phyloP scores from a whole-genome alignment of 2,113 vertebrate genomes.

The Aythya baeri region DNA sequence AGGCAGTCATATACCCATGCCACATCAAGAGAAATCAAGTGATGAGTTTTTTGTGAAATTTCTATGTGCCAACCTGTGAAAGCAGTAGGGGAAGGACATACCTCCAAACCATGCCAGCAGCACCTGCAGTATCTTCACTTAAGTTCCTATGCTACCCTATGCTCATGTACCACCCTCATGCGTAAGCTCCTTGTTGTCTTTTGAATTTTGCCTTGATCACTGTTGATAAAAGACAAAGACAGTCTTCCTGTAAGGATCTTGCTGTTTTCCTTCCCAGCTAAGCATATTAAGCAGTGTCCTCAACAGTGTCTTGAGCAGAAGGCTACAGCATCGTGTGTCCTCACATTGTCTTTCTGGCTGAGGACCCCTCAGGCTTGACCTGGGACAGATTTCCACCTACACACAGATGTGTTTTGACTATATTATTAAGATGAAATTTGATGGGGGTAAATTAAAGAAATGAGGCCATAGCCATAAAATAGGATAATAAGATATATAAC shows the following conservation, averaged over 20 bases:
- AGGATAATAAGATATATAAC: conserved; percentile 52
- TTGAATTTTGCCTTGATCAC: not conserved
- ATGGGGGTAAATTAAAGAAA: conserved; percentile 70
- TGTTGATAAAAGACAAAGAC: not conserved
- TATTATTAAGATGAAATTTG: conserved; percentile 62
- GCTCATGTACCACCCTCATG: not conserved
- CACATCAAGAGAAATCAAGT: too few relatives aligned
- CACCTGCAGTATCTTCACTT: not conserved
- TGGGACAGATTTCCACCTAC: not conserved
- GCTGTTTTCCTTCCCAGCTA: not conserved
- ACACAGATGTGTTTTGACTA: conserved; percentile 49
- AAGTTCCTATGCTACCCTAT: not conserved
- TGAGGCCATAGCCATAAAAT: conserved; percentile 61
- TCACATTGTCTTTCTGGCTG: not conserved
- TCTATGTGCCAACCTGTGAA: not conserved
- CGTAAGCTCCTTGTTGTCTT: not conserved
- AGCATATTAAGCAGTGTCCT: not conserved
- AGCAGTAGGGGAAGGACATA: not conserved
- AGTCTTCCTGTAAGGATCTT: not conserved
- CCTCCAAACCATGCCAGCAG: not conserved
- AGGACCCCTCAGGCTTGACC: not conserved
- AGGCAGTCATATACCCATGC: not conserved
- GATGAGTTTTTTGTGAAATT: not conserved
- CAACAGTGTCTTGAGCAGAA: not conserved
- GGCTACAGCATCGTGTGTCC: not conserved